A percentile compares a stretch with the other conserved stretches of the same genome.
These are phyloP conservation scores for Tragulus kanchil DNA, from an alignment of 2,113 vertebrate species.

Conservation along the genomic window DNA sequence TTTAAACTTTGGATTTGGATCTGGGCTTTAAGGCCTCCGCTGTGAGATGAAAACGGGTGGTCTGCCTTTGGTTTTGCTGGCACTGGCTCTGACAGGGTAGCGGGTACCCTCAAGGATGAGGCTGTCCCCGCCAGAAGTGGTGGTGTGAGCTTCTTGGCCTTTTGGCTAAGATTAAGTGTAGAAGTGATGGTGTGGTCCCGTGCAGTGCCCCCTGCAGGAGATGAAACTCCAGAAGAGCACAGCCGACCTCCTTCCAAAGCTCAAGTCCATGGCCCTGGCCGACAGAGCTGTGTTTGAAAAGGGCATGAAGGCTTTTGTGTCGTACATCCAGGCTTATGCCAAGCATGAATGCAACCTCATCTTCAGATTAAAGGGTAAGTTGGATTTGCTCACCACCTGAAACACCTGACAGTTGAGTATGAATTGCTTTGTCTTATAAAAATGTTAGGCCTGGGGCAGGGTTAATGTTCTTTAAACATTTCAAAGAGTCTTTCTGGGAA, in stretches of 20 bases:
- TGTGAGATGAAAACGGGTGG: not conserved
- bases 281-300: constrained; percentile 96
- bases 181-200: not conserved
- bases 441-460: fast-evolving
- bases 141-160: not conserved
- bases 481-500: not conserved
- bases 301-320: constrained; percentile 96
- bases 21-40: not conserved
- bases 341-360: constrained; percentile 98
- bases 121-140: not conserved
- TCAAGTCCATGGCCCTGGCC: constrained; percentile 90
- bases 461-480: not conserved
- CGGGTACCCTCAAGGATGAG: not conserved
- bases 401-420: too few relatives aligned
- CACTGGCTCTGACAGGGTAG: not conserved
- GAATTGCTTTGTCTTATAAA: not conserved
- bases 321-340: constrained; percentile 94
- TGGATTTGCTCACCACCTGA: not conserved
- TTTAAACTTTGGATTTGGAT: not conserved
- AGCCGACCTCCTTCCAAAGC: constrained; percentile 92
- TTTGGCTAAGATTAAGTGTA: too few relatives aligned
- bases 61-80: not conserved
- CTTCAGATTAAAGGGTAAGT: constrained; percentile 96
- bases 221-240: constrained; percentile 87
- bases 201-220: constrained; percentile 95